Conservation (phyloP, 2,888 invertebrate genomes). For the Lasioglossum vierecki region DNA sequence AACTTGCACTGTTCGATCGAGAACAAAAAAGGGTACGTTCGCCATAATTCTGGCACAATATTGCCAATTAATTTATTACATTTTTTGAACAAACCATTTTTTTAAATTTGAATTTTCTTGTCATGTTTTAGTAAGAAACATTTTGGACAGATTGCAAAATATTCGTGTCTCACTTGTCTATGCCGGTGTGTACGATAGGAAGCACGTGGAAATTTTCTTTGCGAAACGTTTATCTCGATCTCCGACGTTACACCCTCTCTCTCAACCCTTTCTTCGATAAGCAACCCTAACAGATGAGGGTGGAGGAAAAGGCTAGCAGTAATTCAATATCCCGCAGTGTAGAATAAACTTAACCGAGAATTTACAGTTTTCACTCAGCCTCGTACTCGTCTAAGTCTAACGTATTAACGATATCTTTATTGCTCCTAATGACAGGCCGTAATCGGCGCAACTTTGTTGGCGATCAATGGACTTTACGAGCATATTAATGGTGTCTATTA, state of each 20-base stretch:
- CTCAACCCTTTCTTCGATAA: constrained; percentile 4
- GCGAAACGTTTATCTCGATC: not conserved
- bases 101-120: not conserved
- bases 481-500: constrained; percentile 42
- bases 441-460: constrained; percentile 44
- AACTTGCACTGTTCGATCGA: not conserved
- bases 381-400: constrained; percentile 8
- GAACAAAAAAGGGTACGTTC: not conserved
- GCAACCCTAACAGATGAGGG: not conserved
- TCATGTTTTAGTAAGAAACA: too few species aligned
- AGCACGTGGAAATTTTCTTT: not conserved
- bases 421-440: constrained; percentile 24
- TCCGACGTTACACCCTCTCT: not conserved
- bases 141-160: too few species aligned
- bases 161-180: not conserved
- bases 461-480: constrained; percentile 46
- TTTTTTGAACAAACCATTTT: not conserved
- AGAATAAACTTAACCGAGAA: constrained; percentile 12
- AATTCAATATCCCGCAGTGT: not conserved
- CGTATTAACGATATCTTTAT: constrained; percentile 42
- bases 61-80: not conserved
- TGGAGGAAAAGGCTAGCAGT: not conserved
- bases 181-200: not conserved
- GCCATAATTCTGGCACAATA: not conserved
- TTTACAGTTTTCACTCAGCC: constrained; percentile 9